Base-by-base conservation (phyloP, 2,113 vertebrate genomes). In the Cynocephalus volans region DNA sequence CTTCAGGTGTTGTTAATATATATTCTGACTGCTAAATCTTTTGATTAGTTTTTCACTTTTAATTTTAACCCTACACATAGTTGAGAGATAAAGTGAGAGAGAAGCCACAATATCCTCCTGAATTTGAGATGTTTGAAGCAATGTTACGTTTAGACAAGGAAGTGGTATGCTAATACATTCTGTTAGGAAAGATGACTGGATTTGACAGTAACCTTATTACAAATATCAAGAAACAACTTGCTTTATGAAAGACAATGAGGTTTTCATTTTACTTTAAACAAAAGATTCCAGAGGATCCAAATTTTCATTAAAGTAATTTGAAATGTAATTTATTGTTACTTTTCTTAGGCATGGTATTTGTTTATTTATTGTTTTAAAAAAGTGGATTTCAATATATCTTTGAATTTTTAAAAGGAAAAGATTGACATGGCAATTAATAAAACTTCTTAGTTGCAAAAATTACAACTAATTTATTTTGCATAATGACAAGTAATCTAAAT, bases 211-310 rank as follows among this genome's bases (percentile, higher is more conserved):
- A 96, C 85, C 60, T 97, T 96, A 92, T 96, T 97, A 94, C 89
- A 82, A 88, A 85, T 91, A 95, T 93, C 93, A 84, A 14, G 81
- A 97, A 96, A 92, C 96, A 96, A 97, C 95, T 97, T 95, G 24
- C 45, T 65, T 75, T 95, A 79, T 97, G 83, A 84, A 54, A 88
- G 89, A 73, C 48, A 93, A 79, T 24, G 21, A 1, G 15, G 21
- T 95, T 97, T 98, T 97, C 67, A 96, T 75, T 83, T 76, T 95
- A 54, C 33, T 97, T 94, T 82, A 96, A 97, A 73, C 6, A 33
- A 79, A 91, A 36, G 73, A 18, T 92, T 97, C 18, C 65, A 48
- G 76, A 97, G 60, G 3, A 65, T 65, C 21, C 50, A 36, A 89
- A 90, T 31, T 93, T 90, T 54, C 41, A 60, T 92, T 87, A 95